Percentiles rank a stretch among this genome's conserved stretches.
Conservation (phyloP, 1,140 invertebrate genomes). For the Leptoteleia sp. region DNA sequence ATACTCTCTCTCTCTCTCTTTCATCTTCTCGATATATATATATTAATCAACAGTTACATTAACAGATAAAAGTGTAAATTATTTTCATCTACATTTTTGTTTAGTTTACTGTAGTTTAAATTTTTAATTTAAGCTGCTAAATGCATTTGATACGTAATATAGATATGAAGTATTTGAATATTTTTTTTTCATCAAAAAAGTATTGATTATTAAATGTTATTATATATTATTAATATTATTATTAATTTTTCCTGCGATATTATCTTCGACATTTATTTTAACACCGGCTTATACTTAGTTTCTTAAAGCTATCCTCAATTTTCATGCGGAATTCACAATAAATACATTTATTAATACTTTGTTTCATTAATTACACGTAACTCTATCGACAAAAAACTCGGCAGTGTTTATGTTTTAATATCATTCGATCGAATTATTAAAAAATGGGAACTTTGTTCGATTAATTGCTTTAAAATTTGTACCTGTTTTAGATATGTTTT, state of each 20-base stretch:
- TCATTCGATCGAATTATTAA: constrained; percentile 17
- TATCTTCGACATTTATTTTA: constrained; percentile 22
- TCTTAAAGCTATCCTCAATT: constrained; percentile 14
- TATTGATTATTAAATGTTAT: constrained; percentile 3
- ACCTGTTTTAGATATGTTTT: not conserved
- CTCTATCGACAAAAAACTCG: constrained; percentile 31
- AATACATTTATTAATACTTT: constrained; percentile 56
- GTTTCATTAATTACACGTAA: constrained; percentile 42
- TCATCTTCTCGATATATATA: too few species aligned
- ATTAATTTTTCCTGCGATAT: not conserved
- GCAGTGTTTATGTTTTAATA: constrained; percentile 35
- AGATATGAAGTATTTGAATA: constrained; percentile 17
- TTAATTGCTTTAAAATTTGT: not conserved
- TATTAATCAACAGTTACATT: too few species aligned
- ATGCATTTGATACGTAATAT: constrained; percentile 37
- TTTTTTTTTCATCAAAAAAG: constrained; percentile 5
- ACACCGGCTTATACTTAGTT: constrained; percentile 14
- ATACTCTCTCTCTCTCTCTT: too few species aligned
- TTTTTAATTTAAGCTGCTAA: constrained; percentile 23
- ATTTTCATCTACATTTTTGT: constrained; percentile 5
- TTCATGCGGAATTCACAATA: constrained; percentile 42
- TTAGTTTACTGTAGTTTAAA: not conserved
- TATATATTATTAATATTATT: constrained; percentile 18
- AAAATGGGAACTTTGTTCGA: constrained; percentile 7
- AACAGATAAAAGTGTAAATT: constrained; percentile 1